Evolutionary conservation across 1,140 invertebrate species (phyloP).

Genomic region (Arion vulgaris): DNA sequence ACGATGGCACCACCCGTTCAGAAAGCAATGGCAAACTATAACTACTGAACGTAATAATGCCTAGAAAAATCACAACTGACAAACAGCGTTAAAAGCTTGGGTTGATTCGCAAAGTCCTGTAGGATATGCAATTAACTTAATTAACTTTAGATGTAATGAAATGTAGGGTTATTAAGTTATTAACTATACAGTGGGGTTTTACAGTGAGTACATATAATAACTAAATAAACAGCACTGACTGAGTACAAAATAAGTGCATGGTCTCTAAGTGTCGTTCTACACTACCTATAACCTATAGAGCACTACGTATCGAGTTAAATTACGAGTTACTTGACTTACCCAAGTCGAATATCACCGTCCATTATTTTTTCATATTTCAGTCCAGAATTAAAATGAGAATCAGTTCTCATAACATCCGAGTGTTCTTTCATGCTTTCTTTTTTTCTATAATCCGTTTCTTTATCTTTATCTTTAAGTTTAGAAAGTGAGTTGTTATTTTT

Average conservation of each 20-base stretch:
- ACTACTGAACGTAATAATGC: too few relatives aligned
- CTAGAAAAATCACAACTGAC: too few relatives aligned
- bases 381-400: too few relatives aligned
- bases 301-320: background rate
- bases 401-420: background rate
- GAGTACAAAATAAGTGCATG: background rate
- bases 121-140: too few relatives aligned
- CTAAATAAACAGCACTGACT: background rate
- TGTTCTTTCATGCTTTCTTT: background rate
- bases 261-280: background rate
- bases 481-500: background rate
- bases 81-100: too few relatives aligned
- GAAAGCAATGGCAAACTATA: too few relatives aligned
- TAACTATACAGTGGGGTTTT: background rate
- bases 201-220: too few relatives aligned
- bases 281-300: background rate
- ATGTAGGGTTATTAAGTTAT: background rate
- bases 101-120: too few relatives aligned
- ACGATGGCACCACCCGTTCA: too few relatives aligned
- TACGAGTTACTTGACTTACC: slow-evolving; percentile 16
- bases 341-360: slow-evolving; percentile 18
- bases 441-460: background rate
- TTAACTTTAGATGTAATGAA: background rate
- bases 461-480: background rate
- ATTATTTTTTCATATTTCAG: background rate